Conservation (phyloP, 2,113 vertebrate species). For the Motacilla alba region DNA sequence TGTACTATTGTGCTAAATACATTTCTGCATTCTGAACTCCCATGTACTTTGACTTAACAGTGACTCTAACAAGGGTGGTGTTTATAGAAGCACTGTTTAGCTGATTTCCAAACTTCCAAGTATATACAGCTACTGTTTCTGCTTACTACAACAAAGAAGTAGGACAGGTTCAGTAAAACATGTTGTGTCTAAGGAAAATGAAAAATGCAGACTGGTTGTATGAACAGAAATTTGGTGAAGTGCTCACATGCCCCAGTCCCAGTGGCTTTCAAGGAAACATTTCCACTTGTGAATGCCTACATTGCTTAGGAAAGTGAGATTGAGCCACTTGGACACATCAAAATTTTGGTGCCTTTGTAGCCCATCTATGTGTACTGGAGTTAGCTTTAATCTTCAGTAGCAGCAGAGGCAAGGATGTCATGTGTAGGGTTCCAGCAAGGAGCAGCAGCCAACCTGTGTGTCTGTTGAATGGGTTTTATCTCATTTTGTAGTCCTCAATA, state of each 20-base stretch:
- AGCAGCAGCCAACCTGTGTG: not conserved
- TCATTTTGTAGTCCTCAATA: not conserved
- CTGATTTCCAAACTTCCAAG: not conserved
- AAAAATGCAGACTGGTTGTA: not conserved
- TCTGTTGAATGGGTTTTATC: not conserved
- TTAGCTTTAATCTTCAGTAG: not conserved
- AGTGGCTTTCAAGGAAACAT: not conserved
- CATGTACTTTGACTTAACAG: not conserved
- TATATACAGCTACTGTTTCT: not conserved
- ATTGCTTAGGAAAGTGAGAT: not conserved
- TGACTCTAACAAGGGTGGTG: accelerated
- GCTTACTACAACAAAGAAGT: not conserved
- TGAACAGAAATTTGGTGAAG: not conserved
- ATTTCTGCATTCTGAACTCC: not conserved
- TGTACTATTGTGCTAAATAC: not conserved
- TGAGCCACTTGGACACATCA: not conserved
- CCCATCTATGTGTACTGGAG: accelerated
- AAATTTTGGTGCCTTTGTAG: not conserved
- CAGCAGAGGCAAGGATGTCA: not conserved
- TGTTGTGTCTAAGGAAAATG: not conserved
- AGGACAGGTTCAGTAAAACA: not conserved
- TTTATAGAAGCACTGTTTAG: not conserved
- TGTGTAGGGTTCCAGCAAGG: not conserved
- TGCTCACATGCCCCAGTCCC: not conserved
- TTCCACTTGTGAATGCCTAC: not conserved